Evolutionary conservation across 23 tunicate species (phyloP).

Genomic region (Trididemnum clinides): DNA sequence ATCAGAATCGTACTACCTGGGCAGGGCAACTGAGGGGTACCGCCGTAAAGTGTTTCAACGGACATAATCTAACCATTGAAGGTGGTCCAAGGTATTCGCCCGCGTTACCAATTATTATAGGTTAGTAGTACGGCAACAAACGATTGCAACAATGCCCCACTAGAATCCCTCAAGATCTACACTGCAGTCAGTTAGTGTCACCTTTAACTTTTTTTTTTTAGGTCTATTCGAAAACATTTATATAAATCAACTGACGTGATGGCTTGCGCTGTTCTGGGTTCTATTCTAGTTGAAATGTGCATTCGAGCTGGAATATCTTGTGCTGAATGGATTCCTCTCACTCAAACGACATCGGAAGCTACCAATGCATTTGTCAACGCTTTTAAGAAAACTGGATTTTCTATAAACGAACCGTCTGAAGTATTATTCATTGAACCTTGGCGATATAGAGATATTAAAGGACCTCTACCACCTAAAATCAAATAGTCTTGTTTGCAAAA

Average conservation of each 20-base stretch:
- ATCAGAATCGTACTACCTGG: no score
- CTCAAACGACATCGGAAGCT: conserved; percentile 16
- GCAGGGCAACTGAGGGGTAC: no score
- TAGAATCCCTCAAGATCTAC: no score
- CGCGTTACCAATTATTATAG: no score
- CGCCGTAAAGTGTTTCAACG: no score
- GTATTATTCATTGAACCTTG: background rate
- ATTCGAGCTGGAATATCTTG: conserved; percentile 75
- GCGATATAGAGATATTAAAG: background rate
- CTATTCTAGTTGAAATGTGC: conserved; percentile 55
- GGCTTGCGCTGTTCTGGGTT: conserved; percentile 55
- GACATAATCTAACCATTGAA: no score
- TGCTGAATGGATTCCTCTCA: conserved; percentile 35
- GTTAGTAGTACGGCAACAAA: no score
- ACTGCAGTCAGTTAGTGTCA: background rate
- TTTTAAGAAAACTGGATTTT: conserved; percentile 26
- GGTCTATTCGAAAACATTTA: conserved; percentile 48
- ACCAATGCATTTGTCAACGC: conserved; percentile 24
- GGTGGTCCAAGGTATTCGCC: no score
- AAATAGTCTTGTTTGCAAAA: background rate
- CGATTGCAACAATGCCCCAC: no score
- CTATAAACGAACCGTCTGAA: conserved; percentile 59
- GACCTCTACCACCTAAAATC: background rate
- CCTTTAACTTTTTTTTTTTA: background rate
- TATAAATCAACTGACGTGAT: conserved; percentile 59